Evolutionary conservation across 2,888 invertebrate species (phyloP), one percentile per base, ranked within the genome.

Genomic region (Polyommatus iphigenia): DNA sequence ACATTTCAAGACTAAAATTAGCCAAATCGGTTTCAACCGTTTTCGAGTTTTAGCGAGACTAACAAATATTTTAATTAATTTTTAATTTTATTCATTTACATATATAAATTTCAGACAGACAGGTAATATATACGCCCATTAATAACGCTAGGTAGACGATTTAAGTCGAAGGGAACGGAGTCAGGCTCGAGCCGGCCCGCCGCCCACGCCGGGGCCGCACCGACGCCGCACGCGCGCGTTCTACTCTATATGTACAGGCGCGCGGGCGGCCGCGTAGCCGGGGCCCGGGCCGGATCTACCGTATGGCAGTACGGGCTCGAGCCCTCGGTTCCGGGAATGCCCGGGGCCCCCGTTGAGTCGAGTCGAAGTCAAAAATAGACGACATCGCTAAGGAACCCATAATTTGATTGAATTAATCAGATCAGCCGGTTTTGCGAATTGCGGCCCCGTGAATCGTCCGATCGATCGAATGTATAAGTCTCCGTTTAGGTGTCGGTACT

Each of bases 241-340:
- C 62, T 62, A n/a, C 62, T 24, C 62, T 62, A 62, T 62, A 62
- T 62, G 24, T 62, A 62, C 62, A 62, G 8, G 62, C 62, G 62
- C 62, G 62, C 62, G 62, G 20, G 62, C 59, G 59, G 20, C 13
- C 59, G 7, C 10, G 13, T 10, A 3, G 10, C 10, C 20, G 24
- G 62, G 4, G 6, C 20, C 62, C 3, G 20, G 20, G n/a, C 59
- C 8, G 20, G 20, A n/a, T 59, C 7, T 6, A 3, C 20, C 8
- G 8, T n/a, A 59, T 59, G 50, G 50, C 54, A 54, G 20, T 10
- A 59, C 20, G 20, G 46, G 46, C 46, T 46, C 46, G 3, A 46
- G 46, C 46, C 46, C 41, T 8, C 8, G 41, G 41, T 41, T 1
- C n/a, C 57, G 57, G 57, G 57, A 18, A 18, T n/a, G 57, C n/a